Base-by-base conservation (phyloP, 2,888 invertebrate species). In the Eilema depressum region DNA sequence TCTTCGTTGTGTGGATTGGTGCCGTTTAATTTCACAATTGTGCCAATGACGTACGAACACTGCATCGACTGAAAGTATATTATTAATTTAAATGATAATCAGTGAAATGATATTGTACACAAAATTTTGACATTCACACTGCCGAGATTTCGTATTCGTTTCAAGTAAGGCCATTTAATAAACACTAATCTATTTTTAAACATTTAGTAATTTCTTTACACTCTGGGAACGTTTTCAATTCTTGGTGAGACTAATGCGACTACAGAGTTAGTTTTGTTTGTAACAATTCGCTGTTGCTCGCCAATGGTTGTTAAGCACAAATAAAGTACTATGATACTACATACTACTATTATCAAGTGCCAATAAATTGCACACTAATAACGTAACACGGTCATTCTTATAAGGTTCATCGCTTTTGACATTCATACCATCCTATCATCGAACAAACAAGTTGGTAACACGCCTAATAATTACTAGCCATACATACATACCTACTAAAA, bases 161-260 rank as follows among this genome's bases (percentile, higher is more conserved):
- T 91, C 95, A 95, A 95, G 95, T 95, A 95, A 95, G 95, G 95
- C 95, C 95, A 94, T 94, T 91, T 93, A 94, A 93, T 95, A 94
- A 95, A 95, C 95, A 95, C 94, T 94, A 94, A 94, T 95, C 95
- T 95, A 95, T 95, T 95, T 95, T 91, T 95, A 95, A 95, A 95
- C 95, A 89, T 94, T 95, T 91, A 94, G 95, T 95, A 95, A 95
- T 95, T 94, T 93, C 93, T 92, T 88, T 94, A 94, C 90, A 92
- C 93, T 92, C 91, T 93, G 95, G 94, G 94, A 92, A 90, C 93
- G 89, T 90, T 92, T 92, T 91, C 87, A 90, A 92, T 88, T 91
- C 89, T 92, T 89, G 95, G 94, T 94, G 93, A 95, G 94, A 93
- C 90, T 94, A 92, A 92, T 93, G 90, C 88, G 89, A 92, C 88